phyloP scores from a whole-genome alignment of 1,140 invertebrate genomes.

The Scaptomyza pallida region DNA sequence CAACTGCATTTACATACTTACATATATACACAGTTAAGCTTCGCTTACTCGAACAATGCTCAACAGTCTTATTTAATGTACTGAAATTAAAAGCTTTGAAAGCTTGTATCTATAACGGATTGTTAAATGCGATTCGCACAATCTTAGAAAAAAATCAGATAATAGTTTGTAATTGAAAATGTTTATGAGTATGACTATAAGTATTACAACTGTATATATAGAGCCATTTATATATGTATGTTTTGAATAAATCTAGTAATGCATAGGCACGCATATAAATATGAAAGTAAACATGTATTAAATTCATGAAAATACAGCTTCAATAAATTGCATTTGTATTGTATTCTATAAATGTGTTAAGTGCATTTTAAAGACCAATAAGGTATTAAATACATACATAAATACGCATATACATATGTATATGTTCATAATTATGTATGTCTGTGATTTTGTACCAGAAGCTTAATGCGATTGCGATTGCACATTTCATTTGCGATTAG shows the following conservation, averaged over 20 bases:
- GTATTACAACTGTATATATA: neutral
- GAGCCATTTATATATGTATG: neutral
- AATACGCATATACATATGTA: neutral
- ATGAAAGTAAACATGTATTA: neutral
- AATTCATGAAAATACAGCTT: neutral
- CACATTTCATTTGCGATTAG: slow-evolving; percentile 41
- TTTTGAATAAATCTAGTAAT: neutral
- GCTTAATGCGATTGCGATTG: slow-evolving; percentile 20
- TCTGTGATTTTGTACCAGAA: neutral
- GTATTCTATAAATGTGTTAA: neutral
- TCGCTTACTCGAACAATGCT: neutral
- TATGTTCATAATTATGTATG: neutral
- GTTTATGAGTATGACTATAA: neutral
- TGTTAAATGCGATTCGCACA: no score
- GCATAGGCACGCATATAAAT: neutral
- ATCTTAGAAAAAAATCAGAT: no score
- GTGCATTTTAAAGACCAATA: neutral
- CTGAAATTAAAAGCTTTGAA: no score
- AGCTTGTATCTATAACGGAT: no score
- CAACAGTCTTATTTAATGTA: no score
- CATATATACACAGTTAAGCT: neutral
- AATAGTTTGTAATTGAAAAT: no score
- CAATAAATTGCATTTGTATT: neutral
- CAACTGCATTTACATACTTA: neutral
- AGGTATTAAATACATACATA: neutral